Percentiles rank a stretch among this genome's conserved stretches.
phyloP scores from a whole-genome alignment of 2,797 vertebrate genomes.

The Mareca strepera region DNA sequence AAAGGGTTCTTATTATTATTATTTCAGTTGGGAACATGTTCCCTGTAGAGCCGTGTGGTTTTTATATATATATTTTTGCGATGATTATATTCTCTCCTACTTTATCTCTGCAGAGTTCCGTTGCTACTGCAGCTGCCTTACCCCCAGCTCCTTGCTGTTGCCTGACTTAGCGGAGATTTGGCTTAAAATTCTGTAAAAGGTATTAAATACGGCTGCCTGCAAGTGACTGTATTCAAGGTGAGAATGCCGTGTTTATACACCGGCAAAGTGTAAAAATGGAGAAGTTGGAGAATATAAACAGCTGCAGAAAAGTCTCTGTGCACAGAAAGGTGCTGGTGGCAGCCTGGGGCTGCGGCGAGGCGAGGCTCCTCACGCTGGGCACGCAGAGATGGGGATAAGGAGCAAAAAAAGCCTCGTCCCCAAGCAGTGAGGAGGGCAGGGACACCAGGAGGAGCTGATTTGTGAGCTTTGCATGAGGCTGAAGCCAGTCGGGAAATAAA shows the following conservation, averaged over 20 bases:
- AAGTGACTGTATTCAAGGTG: background rate
- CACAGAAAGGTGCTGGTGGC: background rate
- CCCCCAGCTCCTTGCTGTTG: background rate
- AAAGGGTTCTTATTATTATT: constrained; percentile 32
- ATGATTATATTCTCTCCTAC: background rate
- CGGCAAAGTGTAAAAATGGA: background rate
- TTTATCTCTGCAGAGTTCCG: background rate
- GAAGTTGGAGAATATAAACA: background rate
- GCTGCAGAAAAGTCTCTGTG: background rate
- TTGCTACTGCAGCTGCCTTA: background rate
- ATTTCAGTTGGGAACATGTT: constrained; percentile 46
- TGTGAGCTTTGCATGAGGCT: background rate
- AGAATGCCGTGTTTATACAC: background rate
- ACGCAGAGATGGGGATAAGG: fast-evolving
- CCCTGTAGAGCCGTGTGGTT: background rate
- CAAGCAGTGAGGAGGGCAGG: fast-evolving
- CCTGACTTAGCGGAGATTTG: background rate
- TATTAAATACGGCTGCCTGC: background rate
- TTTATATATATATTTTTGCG: background rate
- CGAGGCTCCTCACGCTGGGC: background rate
- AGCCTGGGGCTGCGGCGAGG: fast-evolving
- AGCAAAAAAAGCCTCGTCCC: background rate
- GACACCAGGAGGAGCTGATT: background rate
- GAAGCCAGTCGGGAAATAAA: background rate
- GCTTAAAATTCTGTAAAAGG: background rate